Evolutionary conservation across 1,140 invertebrate genomes (phyloP), one percentile per base, ranked within the genome.

Genomic region (Panulirus ornatus): DNA sequence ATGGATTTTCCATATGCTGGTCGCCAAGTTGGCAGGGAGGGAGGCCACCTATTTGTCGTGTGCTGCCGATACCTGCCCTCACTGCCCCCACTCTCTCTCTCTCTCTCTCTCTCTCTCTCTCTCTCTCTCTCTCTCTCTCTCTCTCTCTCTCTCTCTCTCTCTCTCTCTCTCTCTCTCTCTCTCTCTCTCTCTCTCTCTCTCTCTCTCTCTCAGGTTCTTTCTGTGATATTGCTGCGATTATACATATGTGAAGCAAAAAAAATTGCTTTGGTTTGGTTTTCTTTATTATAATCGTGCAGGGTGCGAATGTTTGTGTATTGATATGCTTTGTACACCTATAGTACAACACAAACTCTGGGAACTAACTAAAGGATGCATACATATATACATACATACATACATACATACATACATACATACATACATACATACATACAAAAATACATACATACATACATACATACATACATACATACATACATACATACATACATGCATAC

Each of bases 1-100:
- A 88, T 88, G 85, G 85, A 88, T 88, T 88, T 88, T 75, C 85
- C 85, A 88, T 88, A 88, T 70, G n/a, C 51, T 78, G 85, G 85
- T 79, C 84, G 85, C 85, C 85, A 88, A 79, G 85, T 70, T 79
- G 85, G 75, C 54, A 78, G 51, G 85, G 54, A 47, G 54, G 47
- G 54, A 27, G 38, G 75, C 34, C 38, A 38, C 38, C 75, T 63
- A 78, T 88, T 88, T 76, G 73, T 78, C 85, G 38, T 36, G n/a
- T 40, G 71, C 73, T 87, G 84, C 85, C 85, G 85, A 79, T 88
- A 81, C 85, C 85, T 66, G 54, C 27, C 42, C n/a, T 73, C 8
- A 6, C 36, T 38, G 16, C n/a, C 22, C 34, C 84, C 38, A 1
- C 44, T 54, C 38, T 70, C 51, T 70, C 38, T 58, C 54, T 79